These are phyloP conservation scores for Dione juno DNA, from an alignment of 2,888 invertebrate species.

Conservation along the genomic window DNA sequence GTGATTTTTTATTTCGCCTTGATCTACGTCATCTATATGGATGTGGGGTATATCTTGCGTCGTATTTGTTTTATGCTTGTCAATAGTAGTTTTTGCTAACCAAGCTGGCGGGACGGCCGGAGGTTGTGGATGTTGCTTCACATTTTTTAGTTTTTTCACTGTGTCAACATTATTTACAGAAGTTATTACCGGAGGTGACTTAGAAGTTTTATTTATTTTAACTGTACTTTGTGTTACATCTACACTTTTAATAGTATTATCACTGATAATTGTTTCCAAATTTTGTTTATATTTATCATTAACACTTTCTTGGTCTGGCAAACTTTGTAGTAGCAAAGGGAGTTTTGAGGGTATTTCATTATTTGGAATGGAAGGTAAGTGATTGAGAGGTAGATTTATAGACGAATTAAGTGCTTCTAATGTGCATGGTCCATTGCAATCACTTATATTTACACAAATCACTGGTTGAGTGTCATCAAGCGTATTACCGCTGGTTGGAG, in stretches of 20 bases:
- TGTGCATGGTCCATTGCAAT: slow-evolving; percentile 46
- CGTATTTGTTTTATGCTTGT: slow-evolving; percentile 38
- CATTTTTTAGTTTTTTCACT: slow-evolving; percentile 49
- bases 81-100: slow-evolving; percentile 56
- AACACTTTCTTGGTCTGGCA: slow-evolving; percentile 49
- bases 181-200: slow-evolving; percentile 44
- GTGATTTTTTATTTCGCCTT: slow-evolving; percentile 52
- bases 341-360: slow-evolving; percentile 55
- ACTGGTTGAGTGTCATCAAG: slow-evolving; percentile 52
- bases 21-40: slow-evolving; percentile 62
- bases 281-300: slow-evolving; percentile 46
- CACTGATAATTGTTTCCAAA: slow-evolving; percentile 37
- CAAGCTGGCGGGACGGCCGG: slow-evolving; percentile 76
- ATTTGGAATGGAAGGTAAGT: slow-evolving; percentile 72
- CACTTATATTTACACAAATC: slow-evolving; percentile 48
- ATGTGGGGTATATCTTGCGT: slow-evolving; percentile 64
- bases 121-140: slow-evolving; percentile 62
- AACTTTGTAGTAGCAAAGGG: slow-evolving; percentile 53
- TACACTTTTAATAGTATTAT: slow-evolving; percentile 38
- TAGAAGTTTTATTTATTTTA: slow-evolving; percentile 36
- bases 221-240: slow-evolving; percentile 29
- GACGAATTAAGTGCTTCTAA: slow-evolving; percentile 51
- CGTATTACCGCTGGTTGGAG: slow-evolving; percentile 53
- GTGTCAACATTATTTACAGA: slow-evolving; percentile 49
- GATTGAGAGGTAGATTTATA: slow-evolving; percentile 62